These are phyloP conservation scores for Parapsyche elsis DNA, from an alignment of 1,140 invertebrate species.

Conservation along the genomic window DNA sequence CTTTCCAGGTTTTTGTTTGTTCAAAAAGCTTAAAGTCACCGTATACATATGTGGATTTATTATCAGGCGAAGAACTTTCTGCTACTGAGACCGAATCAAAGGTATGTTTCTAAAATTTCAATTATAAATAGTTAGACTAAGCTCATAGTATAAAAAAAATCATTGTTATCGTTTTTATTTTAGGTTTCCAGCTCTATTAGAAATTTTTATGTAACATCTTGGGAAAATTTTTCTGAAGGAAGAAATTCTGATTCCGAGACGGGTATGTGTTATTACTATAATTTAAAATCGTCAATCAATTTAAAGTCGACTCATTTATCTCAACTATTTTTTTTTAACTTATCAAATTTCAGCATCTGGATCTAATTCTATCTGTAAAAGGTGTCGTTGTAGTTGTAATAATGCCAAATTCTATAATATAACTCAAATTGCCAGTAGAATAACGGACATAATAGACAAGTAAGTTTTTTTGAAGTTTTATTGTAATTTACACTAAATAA, in stretches of 20 bases:
- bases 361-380: not conserved
- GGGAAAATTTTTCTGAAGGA: not conserved
- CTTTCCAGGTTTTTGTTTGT: slow-evolving; percentile 27
- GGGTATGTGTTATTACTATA: not conserved
- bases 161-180: slow-evolving; percentile 1
- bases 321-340: not conserved
- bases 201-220: not conserved
- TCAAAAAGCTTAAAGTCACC: not conserved
- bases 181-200: not conserved
- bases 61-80: slow-evolving; percentile 3
- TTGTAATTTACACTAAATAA: not conserved
- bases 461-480: slow-evolving; percentile 8
- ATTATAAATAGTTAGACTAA: not conserved
- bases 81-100: slow-evolving; percentile 6
- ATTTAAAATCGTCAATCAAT: not conserved
- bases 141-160: not conserved
- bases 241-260: not conserved
- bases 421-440: slow-evolving; percentile 11
- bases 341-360: not conserved
- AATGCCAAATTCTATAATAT: slow-evolving; percentile 35
- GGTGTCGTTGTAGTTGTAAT: slow-evolving; percentile 23
- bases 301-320: too few relatives aligned
- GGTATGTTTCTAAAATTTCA: not conserved
- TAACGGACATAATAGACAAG: slow-evolving; percentile 33
- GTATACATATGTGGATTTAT: slow-evolving; percentile 15